These are phyloP conservation scores for Philonicus albiceps DNA, from an alignment of 2,888 invertebrate genomes.

Conservation along the genomic window DNA sequence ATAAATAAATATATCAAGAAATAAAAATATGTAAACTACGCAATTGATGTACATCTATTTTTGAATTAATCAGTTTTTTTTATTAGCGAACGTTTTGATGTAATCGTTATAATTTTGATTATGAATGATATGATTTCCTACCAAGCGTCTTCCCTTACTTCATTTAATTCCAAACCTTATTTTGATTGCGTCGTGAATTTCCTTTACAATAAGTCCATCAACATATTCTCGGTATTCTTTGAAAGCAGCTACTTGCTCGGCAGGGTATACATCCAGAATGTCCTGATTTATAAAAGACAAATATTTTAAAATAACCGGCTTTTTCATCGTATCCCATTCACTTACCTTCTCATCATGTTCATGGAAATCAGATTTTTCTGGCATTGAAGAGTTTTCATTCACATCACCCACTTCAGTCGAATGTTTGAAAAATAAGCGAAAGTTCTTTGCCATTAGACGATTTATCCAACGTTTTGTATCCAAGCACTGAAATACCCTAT, in stretches of 20 bases:
- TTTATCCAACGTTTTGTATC: constrained; percentile 57
- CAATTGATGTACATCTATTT: neutral
- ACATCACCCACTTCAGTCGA: constrained; percentile 43
- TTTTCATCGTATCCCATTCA: neutral
- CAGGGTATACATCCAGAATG: constrained; percentile 11
- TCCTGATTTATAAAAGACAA: neutral
- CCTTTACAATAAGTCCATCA: constrained; percentile 55
- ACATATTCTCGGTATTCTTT: constrained; percentile 65
- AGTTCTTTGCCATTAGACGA: constrained; percentile 57
- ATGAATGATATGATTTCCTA: neutral
- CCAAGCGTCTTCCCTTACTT: neutral
- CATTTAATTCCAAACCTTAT: constrained; percentile 54
- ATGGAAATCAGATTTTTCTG: neutral
- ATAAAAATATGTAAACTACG: neutral
- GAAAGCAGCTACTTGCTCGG: constrained; percentile 65
- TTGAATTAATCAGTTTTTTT: neutral
- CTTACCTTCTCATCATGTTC: neutral
- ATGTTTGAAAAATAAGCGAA: constrained; percentile 57
- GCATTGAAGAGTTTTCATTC: neutral
- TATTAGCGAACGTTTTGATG: neutral
- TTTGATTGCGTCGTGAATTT: constrained; percentile 56
- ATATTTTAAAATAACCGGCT: neutral
- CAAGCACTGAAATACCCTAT: constrained; percentile 55
- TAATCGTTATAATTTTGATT: neutral
- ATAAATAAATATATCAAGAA: neutral